Evolutionary conservation across 2,113 vertebrate genomes (phyloP).

Genomic region (Ceratotherium simum): DNA sequence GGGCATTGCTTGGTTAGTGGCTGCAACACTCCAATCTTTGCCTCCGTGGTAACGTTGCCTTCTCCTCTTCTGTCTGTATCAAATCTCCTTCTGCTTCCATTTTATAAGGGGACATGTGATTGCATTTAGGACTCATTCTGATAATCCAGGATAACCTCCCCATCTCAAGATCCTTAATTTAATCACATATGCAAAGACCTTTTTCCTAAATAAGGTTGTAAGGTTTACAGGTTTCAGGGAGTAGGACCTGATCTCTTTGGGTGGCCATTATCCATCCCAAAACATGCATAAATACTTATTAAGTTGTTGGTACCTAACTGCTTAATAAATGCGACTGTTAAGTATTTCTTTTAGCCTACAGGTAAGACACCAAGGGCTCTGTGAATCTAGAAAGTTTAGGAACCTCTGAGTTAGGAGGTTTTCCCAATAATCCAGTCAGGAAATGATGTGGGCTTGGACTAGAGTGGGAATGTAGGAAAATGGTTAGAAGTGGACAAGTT

Average conservation of each 20-base stretch:
- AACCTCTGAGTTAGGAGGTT: background rate
- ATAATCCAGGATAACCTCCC: background rate
- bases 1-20: background rate
- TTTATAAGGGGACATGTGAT: background rate
- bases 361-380: background rate
- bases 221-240: background rate
- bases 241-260: background rate
- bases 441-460: background rate
- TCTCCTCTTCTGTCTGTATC: background rate
- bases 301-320: background rate
- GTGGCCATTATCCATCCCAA: background rate
- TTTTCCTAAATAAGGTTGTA: background rate
- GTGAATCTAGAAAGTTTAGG: background rate
- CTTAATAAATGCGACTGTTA: background rate
- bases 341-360: background rate
- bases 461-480: background rate
- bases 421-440: background rate
- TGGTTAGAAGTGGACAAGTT: background rate
- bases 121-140: background rate
- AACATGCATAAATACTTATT: background rate
- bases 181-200: background rate
- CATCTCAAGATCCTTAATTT: background rate
- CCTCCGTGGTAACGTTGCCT: background rate
- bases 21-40: background rate
- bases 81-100: background rate